Evolutionary conservation across 1,140 invertebrate genomes (phyloP).

Genomic region (Drosophila guanche): DNA sequence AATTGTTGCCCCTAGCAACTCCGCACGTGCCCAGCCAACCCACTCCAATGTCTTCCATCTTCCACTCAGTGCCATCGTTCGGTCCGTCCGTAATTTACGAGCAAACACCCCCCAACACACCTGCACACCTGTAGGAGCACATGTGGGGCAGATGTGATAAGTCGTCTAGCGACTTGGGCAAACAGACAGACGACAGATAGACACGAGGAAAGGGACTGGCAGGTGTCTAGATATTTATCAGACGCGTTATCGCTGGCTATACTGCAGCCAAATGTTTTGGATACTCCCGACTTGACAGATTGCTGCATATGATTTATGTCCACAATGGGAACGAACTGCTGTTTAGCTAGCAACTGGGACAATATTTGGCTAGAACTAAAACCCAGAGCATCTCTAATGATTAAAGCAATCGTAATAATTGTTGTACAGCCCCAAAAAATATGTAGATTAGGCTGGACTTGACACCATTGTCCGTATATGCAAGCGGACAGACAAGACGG

Average conservation of each 20-base stretch:
- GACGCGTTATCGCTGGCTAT: constrained; percentile 38
- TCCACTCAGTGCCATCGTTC: background rate
- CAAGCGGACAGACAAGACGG: background rate
- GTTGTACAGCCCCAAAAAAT: constrained; percentile 8
- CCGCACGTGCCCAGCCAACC: constrained; percentile 1
- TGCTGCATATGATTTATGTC: constrained; percentile 71
- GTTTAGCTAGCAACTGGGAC: constrained; percentile 25
- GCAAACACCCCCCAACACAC: constrained; percentile 26
- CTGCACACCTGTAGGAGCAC: constrained; percentile 3
- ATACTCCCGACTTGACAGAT: constrained; percentile 38
- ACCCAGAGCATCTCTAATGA: constrained; percentile 33
- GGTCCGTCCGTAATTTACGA: constrained; percentile 36
- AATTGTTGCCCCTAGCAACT: constrained; percentile 32
- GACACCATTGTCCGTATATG: constrained; percentile 39
- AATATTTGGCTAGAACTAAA: constrained; percentile 43
- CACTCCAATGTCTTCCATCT: background rate
- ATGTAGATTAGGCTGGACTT: constrained; percentile 15
- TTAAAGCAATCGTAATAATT: constrained; percentile 9
- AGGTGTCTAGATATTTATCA: constrained; percentile 43
- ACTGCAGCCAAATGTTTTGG: constrained; percentile 47
- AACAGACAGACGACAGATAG: constrained; percentile 35
- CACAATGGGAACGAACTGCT: constrained; percentile 21
- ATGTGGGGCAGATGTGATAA: constrained; percentile 39
- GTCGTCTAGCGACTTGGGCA: constrained; percentile 45
- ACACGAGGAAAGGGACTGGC: constrained; percentile 35